A percentile compares a stretch with the other conserved stretches of the same genome.
phyloP scores from a whole-genome alignment of 2,888 invertebrate species.

The Drosophila hamatofila region DNA sequence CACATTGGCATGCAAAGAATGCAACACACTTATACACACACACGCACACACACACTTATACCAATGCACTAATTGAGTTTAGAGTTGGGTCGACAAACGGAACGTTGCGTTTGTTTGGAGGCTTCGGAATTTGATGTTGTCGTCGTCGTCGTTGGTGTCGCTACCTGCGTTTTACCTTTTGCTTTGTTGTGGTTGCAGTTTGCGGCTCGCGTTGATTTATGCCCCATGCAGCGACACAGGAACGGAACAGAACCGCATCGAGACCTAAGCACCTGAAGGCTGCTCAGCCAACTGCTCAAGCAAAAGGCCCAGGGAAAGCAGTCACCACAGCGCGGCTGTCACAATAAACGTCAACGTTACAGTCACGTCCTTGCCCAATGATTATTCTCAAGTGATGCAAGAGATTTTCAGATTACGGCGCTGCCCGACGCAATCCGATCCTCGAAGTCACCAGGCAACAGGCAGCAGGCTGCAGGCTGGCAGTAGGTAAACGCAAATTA shows the following conservation, averaged over 20 bases:
- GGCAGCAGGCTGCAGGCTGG: background rate
- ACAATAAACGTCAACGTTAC: conserved; percentile 67
- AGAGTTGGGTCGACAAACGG: conserved; percentile 44
- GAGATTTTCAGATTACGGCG: conserved; percentile 55
- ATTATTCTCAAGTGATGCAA: conserved; percentile 58
- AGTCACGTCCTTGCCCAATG: conserved; percentile 74
- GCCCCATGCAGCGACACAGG: conserved; percentile 59
- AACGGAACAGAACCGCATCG: conserved; percentile 19
- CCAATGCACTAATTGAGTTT: conserved; percentile 73
- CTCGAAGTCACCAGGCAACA: background rate
- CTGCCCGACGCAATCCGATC: conserved; percentile 1
- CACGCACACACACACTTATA: conserved; percentile 34
- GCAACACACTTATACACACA: conserved; percentile 47
- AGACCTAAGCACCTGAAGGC: conserved; percentile 42
- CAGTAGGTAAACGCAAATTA: conserved; percentile 59
- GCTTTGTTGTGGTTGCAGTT: conserved; percentile 61
- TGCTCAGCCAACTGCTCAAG: conserved; percentile 18
- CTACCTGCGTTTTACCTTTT: conserved; percentile 66
- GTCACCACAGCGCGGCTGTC: conserved; percentile 50
- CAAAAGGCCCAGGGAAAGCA: conserved; percentile 11
- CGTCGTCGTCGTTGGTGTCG: conserved; percentile 41
- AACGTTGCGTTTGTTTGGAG: conserved; percentile 48
- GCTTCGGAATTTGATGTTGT: conserved; percentile 66
- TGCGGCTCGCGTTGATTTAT: conserved; percentile 72
- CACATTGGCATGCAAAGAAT: conserved; percentile 77